A percentile compares a stretch with the other conserved stretches of the same genome.
Conservation (phyloP, 2,888 invertebrate genomes). For the Pharmacophagus antenor region DNA sequence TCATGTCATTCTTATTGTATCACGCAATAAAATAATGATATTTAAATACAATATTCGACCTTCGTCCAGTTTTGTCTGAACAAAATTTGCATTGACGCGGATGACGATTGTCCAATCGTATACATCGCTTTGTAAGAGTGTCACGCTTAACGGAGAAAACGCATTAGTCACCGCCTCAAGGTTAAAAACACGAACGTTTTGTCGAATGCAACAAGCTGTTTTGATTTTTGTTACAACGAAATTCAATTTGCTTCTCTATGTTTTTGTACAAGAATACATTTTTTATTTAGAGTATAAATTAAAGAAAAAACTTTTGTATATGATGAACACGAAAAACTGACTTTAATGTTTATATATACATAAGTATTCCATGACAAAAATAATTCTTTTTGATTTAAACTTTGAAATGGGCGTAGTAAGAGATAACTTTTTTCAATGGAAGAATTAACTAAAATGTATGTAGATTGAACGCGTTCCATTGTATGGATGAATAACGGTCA, state of each 20-base stretch:
- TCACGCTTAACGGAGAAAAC: constrained; percentile 21
- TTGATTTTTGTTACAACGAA: constrained; percentile 2
- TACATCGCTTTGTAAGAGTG: constrained; percentile 8
- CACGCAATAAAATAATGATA: no score
- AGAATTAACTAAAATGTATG: neutral
- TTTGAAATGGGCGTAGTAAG: neutral
- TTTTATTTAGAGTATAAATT: no score
- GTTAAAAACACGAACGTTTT: constrained; percentile 25
- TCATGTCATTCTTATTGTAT: no score
- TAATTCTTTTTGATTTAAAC: neutral
- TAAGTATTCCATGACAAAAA: neutral
- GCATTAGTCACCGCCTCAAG: constrained; percentile 30
- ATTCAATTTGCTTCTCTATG: neutral
- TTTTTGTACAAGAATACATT: neutral
- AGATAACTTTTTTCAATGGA: neutral
- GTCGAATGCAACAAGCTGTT: constrained; percentile 14
- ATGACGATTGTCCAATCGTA: constrained; percentile 17
- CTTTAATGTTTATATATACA: neutral
- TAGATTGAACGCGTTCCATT: neutral
- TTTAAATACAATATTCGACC: neutral
- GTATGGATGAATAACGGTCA: neutral
- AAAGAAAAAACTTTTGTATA: no score
- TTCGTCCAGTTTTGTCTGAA: constrained; percentile 5
- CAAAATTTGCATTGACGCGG: constrained; percentile 15
- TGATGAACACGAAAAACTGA: no score